Evolutionary conservation across 92 coral and sea anemone species (phyloP).

Genomic region (Scolanthus callimorphus): DNA sequence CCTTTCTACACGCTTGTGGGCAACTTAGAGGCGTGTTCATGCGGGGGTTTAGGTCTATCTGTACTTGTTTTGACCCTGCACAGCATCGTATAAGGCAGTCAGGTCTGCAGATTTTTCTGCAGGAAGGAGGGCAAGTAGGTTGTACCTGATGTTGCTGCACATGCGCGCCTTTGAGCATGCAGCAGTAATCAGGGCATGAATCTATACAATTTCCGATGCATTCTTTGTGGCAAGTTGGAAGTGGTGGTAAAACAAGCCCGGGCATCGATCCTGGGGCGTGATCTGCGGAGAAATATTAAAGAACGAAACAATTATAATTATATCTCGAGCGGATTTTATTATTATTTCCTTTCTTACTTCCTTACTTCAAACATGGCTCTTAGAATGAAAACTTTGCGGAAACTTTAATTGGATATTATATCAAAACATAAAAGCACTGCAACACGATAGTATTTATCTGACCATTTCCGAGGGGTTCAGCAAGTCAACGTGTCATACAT

Average conservation of each 20-base stretch:
- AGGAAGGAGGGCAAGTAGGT: slow-evolving; percentile 19
- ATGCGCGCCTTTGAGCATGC: slow-evolving; percentile 7
- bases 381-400: no score
- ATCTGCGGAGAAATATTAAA: slow-evolving; percentile 8
- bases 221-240: slow-evolving; percentile 19
- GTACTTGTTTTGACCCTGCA: slow-evolving; percentile 14
- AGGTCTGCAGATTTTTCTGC: slow-evolving; percentile 20
- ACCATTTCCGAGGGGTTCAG: no score
- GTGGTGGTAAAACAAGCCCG: slow-evolving; percentile 15
- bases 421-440: no score
- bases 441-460: no score
- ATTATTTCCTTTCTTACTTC: no score
- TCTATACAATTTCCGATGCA: slow-evolving; percentile 25
- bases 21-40: neutral
- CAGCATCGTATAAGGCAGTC: slow-evolving; percentile 29
- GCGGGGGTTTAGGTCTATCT: slow-evolving; percentile 11
- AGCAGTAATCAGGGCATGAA: slow-evolving; percentile 36
- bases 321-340: no score
- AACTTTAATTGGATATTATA: no score
- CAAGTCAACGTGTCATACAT: no score
- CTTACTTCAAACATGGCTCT: no score
- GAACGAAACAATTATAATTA: no score
- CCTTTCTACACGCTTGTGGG: slow-evolving; percentile 13
- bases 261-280: slow-evolving; percentile 42
- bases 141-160: slow-evolving; percentile 1